Evolutionary conservation across 2,888 invertebrate species (phyloP).

Genomic region (Macrosiphum euphorbiae): DNA sequence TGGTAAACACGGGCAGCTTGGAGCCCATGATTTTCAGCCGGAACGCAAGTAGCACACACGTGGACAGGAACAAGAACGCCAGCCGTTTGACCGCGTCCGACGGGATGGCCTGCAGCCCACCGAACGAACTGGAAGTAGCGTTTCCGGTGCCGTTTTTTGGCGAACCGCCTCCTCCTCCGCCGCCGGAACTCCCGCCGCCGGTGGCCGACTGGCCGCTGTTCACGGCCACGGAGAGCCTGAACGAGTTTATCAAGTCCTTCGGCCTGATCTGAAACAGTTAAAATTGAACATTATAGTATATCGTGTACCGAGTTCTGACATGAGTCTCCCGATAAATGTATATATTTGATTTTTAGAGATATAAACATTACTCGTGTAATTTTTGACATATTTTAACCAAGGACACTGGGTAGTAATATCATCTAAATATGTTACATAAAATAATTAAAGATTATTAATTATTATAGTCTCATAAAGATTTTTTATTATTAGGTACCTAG

Average conservation of each 20-base stretch:
- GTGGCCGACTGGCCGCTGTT: not conserved
- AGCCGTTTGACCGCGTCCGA: conserved; percentile 83
- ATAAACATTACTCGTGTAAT: not conserved
- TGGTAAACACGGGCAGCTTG: conserved; percentile 94
- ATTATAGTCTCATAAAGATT: too few relatives aligned
- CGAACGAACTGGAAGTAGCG: not conserved
- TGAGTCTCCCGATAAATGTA: not conserved
- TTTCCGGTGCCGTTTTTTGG: conserved; percentile 42
- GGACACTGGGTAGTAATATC: not conserved
- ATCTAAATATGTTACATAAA: not conserved
- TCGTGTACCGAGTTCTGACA: not conserved
- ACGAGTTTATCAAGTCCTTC: conserved; percentile 56
- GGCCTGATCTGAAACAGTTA: conserved; percentile 32
- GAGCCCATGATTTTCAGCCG: conserved; percentile 96
- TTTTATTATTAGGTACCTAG: too few relatives aligned
- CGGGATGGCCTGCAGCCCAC: conserved; percentile 68
- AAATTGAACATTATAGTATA: not conserved
- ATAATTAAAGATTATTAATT: too few relatives aligned
- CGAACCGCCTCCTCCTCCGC: conserved; percentile 31
- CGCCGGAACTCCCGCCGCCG: not conserved
- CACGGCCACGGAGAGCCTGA: conserved; percentile 44
- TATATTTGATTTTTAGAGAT: not conserved
- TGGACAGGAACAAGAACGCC: conserved; percentile 83
- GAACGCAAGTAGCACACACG: conserved; percentile 83
- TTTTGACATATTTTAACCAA: not conserved